Conservation (phyloP, 2,797 vertebrate genomes). For the Hyperoplus immaculatus region DNA sequence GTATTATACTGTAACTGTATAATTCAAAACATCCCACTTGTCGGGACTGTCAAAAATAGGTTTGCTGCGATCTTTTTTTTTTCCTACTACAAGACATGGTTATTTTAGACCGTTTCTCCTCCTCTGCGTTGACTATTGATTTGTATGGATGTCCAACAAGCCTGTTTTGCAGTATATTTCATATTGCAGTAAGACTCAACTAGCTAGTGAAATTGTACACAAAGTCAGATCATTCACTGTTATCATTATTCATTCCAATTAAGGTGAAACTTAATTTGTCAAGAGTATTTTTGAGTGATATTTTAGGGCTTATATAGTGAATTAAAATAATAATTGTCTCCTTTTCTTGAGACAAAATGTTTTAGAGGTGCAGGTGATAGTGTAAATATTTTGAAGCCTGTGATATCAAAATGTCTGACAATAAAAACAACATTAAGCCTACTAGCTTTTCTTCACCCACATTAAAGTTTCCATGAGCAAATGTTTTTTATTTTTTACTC, state of each 20-base stretch:
- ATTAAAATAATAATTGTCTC: not conserved
- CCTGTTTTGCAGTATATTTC: too few species aligned
- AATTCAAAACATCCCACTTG: too few species aligned
- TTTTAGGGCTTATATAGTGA: not conserved
- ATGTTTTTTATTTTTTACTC: too few species aligned
- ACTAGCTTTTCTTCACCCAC: not conserved
- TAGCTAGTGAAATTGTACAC: not conserved
- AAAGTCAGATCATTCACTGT: not conserved
- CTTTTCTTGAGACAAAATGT: not conserved
- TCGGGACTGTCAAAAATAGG: too few species aligned
- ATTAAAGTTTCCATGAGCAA: not conserved
- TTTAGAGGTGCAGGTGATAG: not conserved
- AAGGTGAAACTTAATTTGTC: not conserved
- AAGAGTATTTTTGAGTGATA: not conserved
- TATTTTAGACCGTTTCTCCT: not conserved
- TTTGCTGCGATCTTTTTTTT: too few species aligned
- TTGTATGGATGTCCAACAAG: not conserved
- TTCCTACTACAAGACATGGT: not conserved
- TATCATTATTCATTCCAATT: not conserved
- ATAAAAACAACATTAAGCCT: not conserved
- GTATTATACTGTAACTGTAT: not conserved
- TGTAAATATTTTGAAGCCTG: not conserved
- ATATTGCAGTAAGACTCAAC: not conserved
- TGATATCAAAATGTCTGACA: not conserved
- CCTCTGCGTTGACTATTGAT: not conserved